phyloP scores from a whole-genome alignment of 2,888 invertebrate genomes.

The Gryllus longicercus region DNA sequence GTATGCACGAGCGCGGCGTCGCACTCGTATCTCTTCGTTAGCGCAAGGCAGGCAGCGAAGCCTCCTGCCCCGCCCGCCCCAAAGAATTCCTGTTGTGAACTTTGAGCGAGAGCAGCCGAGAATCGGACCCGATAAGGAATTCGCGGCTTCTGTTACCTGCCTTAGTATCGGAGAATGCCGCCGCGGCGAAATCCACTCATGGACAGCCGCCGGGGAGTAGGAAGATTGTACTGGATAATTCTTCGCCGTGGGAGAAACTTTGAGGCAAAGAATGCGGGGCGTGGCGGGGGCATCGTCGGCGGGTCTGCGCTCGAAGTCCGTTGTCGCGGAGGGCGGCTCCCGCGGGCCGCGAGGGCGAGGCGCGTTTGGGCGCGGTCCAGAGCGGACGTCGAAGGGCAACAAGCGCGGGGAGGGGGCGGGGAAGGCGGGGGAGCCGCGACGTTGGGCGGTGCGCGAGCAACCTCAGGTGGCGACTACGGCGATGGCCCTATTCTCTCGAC shows the following conservation, averaged over 20 bases:
- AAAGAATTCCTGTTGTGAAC: slow-evolving; percentile 5
- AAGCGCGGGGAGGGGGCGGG: not conserved
- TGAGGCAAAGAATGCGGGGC: not conserved
- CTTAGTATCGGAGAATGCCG: slow-evolving; percentile 11
- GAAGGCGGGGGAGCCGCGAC: not conserved
- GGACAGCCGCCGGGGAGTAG: no score
- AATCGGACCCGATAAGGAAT: slow-evolving; percentile 17
- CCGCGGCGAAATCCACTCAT: not conserved
- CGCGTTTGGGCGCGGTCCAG: no score
- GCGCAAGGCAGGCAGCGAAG: not conserved
- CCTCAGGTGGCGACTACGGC: not conserved
- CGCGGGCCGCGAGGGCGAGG: no score
- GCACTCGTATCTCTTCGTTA: slow-evolving; percentile 17
- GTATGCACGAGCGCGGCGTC: not conserved
- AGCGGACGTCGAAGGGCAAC: no score
- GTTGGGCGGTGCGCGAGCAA: not conserved
- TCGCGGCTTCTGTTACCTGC: not conserved
- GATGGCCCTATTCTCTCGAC: not conserved
- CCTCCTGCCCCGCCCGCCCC: not conserved
- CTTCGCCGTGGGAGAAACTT: not conserved
- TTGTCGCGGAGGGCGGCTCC: no score
- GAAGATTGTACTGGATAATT: not conserved
- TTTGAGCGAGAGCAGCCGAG: not conserved
- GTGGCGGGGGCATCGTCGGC: not conserved
- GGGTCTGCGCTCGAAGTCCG: not conserved